Evolutionary conservation across 2,797 vertebrate species (phyloP), one percentile per base, ranked within the genome.

Genomic region (Sebastes dallii): DNA sequence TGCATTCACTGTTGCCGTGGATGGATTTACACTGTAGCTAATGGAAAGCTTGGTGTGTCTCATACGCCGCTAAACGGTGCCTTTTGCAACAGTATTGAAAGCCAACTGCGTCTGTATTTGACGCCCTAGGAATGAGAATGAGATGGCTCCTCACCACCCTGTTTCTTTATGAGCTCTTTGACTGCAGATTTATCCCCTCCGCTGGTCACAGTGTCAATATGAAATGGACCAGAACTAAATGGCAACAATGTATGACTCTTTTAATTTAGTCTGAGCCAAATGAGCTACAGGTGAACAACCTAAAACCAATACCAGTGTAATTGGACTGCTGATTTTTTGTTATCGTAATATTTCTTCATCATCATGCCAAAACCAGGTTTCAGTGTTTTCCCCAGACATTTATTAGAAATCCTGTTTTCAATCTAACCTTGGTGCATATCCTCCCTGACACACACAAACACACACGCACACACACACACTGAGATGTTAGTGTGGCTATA

Each of bases 81-180:
- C 16, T 46, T 46, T 46, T 46, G 42, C 7, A 46, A 18, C 1
- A 7, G 42, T 46, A 46, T 46, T 46, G 42, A 46, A 18, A 46
- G 42, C 42, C 42, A 46, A 46, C 42, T 3, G 16, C 42, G 16
- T 46, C 42, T 46, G 42, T 46, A 46, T 46, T 18, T 46, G 42
- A 46, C 6, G 42, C 42, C 42, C 42, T 46, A 3, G 0, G 42
- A 46, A 18, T 18, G 42, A 18, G 16, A 46, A 46, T 46, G 42
- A 18, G 42, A 7, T 46, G 16, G 42, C 42, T 46, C 42, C 42
- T 46, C 42, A 46, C 25, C 34, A 22, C 50, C 16, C 2, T 30
- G 1, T 34, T 58, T 67, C 70, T 80, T 61, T 54, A 67, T 39
- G 70, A 67, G 20, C 70, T 42, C 70, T 73, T 61, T 55, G 34